Conservation (phyloP, 2,888 invertebrate genomes). For the Acanthosepion lycidas region DNA sequence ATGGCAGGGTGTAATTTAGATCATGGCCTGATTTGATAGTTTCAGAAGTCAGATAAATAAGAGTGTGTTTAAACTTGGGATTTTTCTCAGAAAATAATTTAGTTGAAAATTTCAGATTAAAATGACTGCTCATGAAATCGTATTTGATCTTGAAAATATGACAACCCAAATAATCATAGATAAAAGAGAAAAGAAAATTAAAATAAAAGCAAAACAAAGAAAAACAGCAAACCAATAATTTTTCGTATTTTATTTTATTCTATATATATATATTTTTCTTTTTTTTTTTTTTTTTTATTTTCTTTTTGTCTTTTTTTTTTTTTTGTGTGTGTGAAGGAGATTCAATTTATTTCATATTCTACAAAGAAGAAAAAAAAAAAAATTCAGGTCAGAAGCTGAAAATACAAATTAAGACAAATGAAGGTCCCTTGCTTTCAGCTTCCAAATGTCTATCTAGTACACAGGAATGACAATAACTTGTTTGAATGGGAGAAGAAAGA, state of each 20-base stretch:
- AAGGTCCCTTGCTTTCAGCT: neutral
- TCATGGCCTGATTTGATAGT: too few relatives aligned
- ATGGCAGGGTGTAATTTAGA: too few relatives aligned
- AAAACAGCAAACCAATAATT: neutral
- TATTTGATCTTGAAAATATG: neutral
- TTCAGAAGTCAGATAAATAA: too few relatives aligned
- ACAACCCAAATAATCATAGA: neutral
- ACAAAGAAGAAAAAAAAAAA: conserved; percentile 21
- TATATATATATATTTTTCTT: conserved; percentile 4
- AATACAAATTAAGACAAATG: neutral
- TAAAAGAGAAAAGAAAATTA: neutral
- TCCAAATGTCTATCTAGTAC: conserved; percentile 8
- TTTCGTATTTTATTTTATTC: neutral
- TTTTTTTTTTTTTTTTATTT: neutral
- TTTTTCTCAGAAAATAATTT: too few relatives aligned
- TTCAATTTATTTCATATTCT: conserved; percentile 33
- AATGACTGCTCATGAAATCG: neutral
- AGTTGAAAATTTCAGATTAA: too few relatives aligned
- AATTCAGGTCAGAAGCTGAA: neutral
- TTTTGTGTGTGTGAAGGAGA: conserved; percentile 33
- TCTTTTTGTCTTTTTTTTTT: too few relatives aligned
- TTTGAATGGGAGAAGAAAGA: neutral
- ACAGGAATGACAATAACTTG: conserved; percentile 12
- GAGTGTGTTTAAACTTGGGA: too few relatives aligned
- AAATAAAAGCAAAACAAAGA: neutral